Conservation (phyloP, 2,888 invertebrate genomes). For the Aphidoletes aphidimyza region DNA sequence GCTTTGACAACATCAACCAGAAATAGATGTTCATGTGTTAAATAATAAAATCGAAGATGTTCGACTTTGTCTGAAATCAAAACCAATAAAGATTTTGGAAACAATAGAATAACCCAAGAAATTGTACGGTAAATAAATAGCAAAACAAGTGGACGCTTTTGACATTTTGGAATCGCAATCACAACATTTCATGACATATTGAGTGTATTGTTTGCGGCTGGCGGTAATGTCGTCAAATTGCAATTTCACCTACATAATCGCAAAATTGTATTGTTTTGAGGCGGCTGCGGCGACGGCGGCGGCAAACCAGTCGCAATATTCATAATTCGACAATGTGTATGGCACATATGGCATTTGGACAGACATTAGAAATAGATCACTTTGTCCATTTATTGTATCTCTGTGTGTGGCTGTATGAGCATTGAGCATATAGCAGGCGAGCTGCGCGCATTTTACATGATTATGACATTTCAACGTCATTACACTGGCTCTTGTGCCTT, state of each 20-base stretch:
- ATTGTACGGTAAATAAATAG: too few species aligned
- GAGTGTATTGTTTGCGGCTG: background rate
- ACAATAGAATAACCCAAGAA: too few species aligned
- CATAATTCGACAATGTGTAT: too few species aligned
- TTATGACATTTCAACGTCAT: constrained; percentile 43
- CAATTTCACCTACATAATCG: background rate
- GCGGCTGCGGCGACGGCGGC: too few species aligned
- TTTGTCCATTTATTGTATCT: background rate
- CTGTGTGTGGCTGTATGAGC: background rate
- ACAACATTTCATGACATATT: too few species aligned
- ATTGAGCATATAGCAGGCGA: background rate
- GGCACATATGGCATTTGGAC: background rate
- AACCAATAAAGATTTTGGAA: too few species aligned
- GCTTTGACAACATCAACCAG: background rate
- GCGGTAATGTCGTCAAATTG: background rate
- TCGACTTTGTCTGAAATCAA: too few species aligned
- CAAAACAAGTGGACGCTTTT: too few species aligned
- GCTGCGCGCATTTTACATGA: background rate
- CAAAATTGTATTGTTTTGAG: background rate
- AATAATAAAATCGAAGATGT: too few species aligned
- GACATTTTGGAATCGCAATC: too few species aligned
- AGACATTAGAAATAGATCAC: background rate
- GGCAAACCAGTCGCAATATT: too few species aligned
- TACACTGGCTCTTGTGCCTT: background rate
- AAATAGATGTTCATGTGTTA: too few species aligned